Percentiles rank a stretch among this genome's conserved stretches.
Conservation (phyloP, 1,140 invertebrate genomes). For the Bemisia tabaci region DNA sequence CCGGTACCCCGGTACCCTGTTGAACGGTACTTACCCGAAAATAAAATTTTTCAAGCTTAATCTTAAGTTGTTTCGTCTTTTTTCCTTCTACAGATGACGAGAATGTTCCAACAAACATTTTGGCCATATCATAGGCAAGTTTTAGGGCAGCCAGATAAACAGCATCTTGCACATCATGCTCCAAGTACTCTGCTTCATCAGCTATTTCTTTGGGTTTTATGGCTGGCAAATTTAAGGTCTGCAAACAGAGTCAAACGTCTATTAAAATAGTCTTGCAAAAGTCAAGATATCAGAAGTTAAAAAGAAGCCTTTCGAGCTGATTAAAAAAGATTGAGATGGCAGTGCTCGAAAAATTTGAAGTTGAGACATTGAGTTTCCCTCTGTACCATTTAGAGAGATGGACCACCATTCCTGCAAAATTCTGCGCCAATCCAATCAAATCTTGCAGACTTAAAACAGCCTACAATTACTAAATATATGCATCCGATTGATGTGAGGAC, state of each 20-base stretch:
- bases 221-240: conserved; percentile 57
- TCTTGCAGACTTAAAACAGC: no score
- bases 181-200: conserved; percentile 51
- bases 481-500: no score
- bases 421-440: no score
- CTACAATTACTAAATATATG: no score
- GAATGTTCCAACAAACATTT: conserved; percentile 62
- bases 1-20: no score
- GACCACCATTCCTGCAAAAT: no score
- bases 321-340: no score
- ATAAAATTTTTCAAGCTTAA: conserved; percentile 43
- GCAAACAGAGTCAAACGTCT: conserved; percentile 21
- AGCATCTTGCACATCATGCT: conserved; percentile 61
- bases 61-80: conserved; percentile 17
- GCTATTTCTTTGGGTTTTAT: conserved; percentile 42
- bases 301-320: no score
- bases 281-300: no score
- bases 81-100: conserved; percentile 38
- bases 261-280: conserved; percentile 7
- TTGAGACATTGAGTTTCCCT: no score
- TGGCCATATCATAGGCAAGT: conserved; percentile 60
- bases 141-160: conserved; percentile 56
- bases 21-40: conserved; percentile 47
- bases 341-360: no score
- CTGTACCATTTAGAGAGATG: no score